Conservation (phyloP, 2,797 vertebrate species). For the Bradypodion pumilum region DNA sequence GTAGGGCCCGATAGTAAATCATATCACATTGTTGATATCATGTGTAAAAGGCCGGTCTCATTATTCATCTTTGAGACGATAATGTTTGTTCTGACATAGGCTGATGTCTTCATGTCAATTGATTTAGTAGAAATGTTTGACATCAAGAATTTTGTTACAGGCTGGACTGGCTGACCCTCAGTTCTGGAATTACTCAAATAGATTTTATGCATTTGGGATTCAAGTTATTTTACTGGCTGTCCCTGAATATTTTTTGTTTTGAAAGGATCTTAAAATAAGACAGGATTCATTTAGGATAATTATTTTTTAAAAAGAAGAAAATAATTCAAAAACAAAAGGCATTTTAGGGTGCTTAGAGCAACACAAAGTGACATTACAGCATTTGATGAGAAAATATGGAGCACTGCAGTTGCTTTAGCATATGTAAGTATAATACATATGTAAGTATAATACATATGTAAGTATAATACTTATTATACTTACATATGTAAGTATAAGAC, state of each 20-base stretch:
- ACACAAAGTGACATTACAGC: too few relatives aligned
- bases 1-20: background rate
- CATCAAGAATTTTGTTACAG: background rate
- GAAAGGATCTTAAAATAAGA: background rate
- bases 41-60: background rate
- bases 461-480: too few relatives aligned
- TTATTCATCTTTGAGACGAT: background rate
- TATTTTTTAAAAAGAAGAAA: background rate
- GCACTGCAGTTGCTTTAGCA: background rate
- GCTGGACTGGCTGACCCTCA: background rate
- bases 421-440: background rate
- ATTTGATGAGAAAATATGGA: background rate
- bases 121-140: background rate
- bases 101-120: background rate
- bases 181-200: background rate
- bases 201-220: background rate
- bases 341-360: background rate
- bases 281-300: background rate
- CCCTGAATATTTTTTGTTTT: background rate
- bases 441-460: background rate
- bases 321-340: background rate
- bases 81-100: background rate
- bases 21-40: background rate
- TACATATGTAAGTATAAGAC: too few relatives aligned
- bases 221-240: background rate